A percentile compares a stretch with the other conserved stretches of the same genome.
phyloP scores from a whole-genome alignment of 2,888 invertebrate species.

The Drosophila tripunctata region DNA sequence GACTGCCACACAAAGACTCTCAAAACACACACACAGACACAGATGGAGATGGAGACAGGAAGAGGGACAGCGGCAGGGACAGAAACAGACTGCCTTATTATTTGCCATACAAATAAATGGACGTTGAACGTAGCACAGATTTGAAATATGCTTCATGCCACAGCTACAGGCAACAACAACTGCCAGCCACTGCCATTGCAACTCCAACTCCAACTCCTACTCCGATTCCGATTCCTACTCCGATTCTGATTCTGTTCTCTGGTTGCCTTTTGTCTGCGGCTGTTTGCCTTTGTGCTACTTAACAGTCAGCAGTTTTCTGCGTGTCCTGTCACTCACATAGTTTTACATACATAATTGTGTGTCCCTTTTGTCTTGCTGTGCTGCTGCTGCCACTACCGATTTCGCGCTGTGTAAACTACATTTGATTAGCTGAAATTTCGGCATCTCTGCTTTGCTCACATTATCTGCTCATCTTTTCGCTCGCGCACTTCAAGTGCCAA shows the following conservation, averaged over 20 bases:
- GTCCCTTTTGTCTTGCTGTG: conserved; percentile 21
- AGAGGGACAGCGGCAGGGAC: too few relatives aligned
- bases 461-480: too few relatives aligned
- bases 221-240: conserved; percentile 1
- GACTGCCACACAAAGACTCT: conserved; percentile 72
- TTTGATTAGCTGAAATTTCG: conserved; percentile 70
- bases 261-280: conserved; percentile 77
- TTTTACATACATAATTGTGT: conserved; percentile 65
- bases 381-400: conserved; percentile 25
- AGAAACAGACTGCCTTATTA: conserved; percentile 58
- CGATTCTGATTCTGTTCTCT: conserved; percentile 9
- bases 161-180: conserved; percentile 33
- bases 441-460: conserved; percentile 42
- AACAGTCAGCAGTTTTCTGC: conserved; percentile 71
- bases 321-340: conserved; percentile 59
- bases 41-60: background rate
- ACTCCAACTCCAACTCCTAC: conserved; percentile 2
- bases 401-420: conserved; percentile 44
- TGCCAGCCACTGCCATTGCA: background rate
- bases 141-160: conserved; percentile 63
- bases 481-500: conserved; percentile 65
- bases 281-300: conserved; percentile 78
- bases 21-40: conserved; percentile 14
- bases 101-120: conserved; percentile 76
- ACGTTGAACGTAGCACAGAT: conserved; percentile 72